A percentile compares a stretch with the other conserved stretches of the same genome.
Evolutionary conservation across 2,113 vertebrate genomes (phyloP).

Genomic region (Leucopsar rothschildi): DNA sequence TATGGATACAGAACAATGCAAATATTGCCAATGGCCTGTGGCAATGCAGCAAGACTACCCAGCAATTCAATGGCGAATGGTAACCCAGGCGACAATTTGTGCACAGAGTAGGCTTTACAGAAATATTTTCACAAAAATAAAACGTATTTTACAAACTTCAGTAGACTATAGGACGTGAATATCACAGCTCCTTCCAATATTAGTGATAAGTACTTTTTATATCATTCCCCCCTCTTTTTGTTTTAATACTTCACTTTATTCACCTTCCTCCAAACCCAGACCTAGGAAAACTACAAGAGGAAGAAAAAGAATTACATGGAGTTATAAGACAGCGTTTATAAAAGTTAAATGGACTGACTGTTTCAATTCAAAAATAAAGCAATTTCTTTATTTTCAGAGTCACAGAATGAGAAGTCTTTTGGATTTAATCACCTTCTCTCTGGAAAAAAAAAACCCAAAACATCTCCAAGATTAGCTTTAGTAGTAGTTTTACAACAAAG

Average conservation of each 20-base stretch:
- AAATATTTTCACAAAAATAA: neutral
- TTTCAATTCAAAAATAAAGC: neutral
- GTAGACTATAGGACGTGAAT: accelerated
- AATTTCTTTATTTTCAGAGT: neutral
- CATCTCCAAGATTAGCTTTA: neutral
- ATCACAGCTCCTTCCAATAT: neutral
- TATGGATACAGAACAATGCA: neutral
- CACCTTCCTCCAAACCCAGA: neutral
- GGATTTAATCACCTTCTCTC: neutral
- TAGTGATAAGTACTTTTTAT: neutral
- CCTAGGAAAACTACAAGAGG: neutral
- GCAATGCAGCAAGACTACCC: neutral
- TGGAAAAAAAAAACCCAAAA: neutral
- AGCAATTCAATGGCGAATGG: neutral
- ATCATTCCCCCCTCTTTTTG: accelerated
- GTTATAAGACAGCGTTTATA: neutral
- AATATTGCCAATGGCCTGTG: neutral
- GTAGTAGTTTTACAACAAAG: neutral
- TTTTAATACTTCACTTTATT: neutral
- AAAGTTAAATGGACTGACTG: neutral
- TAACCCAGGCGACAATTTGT: neutral
- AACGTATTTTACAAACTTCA: neutral
- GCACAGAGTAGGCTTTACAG: neutral
- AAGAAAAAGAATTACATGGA: neutral
- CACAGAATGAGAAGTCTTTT: neutral